A percentile compares a stretch with the other conserved stretches of the same genome.
Conservation (phyloP, 1,140 invertebrate genomes). For the Schlechtendalia chinensis region DNA sequence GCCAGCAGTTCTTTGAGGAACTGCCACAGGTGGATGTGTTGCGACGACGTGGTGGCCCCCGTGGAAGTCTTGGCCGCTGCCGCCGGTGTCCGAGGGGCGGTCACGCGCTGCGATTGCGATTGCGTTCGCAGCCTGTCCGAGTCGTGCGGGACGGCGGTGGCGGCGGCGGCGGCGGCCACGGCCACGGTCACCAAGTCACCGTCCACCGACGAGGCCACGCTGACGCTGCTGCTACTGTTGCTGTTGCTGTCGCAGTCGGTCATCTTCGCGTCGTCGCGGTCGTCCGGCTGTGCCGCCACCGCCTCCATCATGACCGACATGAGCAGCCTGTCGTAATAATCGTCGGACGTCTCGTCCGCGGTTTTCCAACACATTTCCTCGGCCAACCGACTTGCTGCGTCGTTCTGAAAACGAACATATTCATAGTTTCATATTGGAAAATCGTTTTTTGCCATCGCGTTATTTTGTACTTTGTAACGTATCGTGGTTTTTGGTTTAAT, state of each 20-base stretch:
- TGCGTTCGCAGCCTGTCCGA: neutral
- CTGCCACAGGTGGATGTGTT: constrained; percentile 97
- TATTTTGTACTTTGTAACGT: neutral
- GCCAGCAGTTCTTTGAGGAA: constrained; percentile 94
- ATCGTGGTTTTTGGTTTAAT: neutral
- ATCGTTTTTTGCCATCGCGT: no score
- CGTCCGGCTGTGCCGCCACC: neutral
- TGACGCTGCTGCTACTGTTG: neutral
- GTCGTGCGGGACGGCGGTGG: neutral
- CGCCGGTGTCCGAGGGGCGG: neutral
- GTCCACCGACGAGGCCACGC: neutral
- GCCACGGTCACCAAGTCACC: no score
- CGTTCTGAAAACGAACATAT: neutral
- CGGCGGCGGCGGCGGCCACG: neutral
- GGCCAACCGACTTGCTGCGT: neutral
- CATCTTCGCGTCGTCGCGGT: neutral
- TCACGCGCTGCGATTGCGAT: neutral
- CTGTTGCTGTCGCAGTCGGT: neutral
- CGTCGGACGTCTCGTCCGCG: neutral
- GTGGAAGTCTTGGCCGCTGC: neutral
- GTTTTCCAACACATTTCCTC: constrained; percentile 21
- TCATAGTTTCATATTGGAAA: no score
- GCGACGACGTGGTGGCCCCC: neutral
- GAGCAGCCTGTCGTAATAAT: constrained; percentile 15
- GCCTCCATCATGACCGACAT: constrained; percentile 22